Evolutionary conservation across 30 jellyfish, hydroid and myxozoan species (phyloP), one percentile per base, ranked within the genome.

Genomic region (Aurelia aurita complex sp. Pacific): DNA sequence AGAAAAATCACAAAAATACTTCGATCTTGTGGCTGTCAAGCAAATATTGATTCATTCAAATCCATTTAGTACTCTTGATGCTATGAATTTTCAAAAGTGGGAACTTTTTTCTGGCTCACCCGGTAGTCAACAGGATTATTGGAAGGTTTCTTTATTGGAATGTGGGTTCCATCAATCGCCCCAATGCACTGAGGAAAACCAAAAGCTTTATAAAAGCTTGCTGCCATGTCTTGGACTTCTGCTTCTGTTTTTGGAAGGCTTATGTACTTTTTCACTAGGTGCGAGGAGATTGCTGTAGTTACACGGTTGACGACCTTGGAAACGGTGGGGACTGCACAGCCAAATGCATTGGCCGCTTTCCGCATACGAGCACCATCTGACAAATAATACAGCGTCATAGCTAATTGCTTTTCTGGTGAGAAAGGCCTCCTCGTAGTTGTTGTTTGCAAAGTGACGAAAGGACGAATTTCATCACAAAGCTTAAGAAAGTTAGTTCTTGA

Each of bases 311-410:
- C 88, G 54, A 59, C 50, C 4, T 14, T 67, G 15, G 91, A 82
- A 29, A 82, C 91, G 6, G 91, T 69, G 7, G 80, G 63, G 17
- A 69, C 63, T 69, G 63, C 80, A 69, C 80, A 69, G 60, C 90
- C 85, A 67, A 80, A 80, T 43, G 83, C 83, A 67, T 67, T 80
- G 15, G 83, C 90, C 18, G 90, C 64, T 74, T 80, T 80, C 52
- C 85, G 75, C 90, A 66, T 66, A 18, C 90, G 69, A 16, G 86
- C 90, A 13, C 90, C 90, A 66, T 80, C 83, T 36, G 90, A 80
- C 32, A 80, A 54, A 36, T 64, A 80, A 67, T 80, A 80, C n/a
- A 80, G 61, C 55, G 83, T 64, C 55, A 80, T 13, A 18, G 90
- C 83, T 5, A 80, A 36, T 70, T 80, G 82, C 43, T 78, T 80